Conservation (phyloP, 2,797 vertebrate genomes). For the Sebastes matsubarae region DNA sequence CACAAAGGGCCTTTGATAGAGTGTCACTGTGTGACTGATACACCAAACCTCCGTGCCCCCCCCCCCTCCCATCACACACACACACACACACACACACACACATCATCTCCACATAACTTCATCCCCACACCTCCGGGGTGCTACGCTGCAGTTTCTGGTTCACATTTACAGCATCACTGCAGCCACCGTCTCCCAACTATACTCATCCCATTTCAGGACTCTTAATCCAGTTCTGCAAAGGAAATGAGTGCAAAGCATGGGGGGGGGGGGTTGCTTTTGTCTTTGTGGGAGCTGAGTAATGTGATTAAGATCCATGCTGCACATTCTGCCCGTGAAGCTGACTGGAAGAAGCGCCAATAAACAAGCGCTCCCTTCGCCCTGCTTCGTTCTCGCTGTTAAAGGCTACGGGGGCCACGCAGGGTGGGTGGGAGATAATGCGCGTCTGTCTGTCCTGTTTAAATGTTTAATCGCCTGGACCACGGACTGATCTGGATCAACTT, state of each 20-base stretch:
- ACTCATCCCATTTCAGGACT: constrained; percentile 48
- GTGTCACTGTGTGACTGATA: constrained; percentile 50
- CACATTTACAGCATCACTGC: constrained; percentile 24
- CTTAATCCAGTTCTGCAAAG: constrained; percentile 65
- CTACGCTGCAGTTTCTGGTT: constrained; percentile 32
- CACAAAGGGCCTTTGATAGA: constrained; percentile 73
- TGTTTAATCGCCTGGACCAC: constrained; percentile 55
- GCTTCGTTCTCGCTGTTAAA: constrained; percentile 14
- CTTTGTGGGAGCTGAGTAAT: constrained; percentile 68
- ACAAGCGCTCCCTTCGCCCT: constrained; percentile 43
- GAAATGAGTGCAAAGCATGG: constrained; percentile 58
- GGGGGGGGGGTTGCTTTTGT: constrained; percentile 43
- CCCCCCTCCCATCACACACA: background rate
- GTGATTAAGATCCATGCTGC: constrained; percentile 66
- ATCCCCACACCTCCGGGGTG: constrained; percentile 37
- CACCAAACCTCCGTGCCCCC: constrained; percentile 9
- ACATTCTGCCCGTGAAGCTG: constrained; percentile 54
- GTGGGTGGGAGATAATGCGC: constrained; percentile 41
- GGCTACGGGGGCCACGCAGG: constrained; percentile 28
- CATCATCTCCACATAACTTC: constrained; percentile 36
- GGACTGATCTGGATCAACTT: constrained; percentile 40
- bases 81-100: too few species aligned
- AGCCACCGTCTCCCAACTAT: constrained; percentile 27
- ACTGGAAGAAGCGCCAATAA: constrained; percentile 49
- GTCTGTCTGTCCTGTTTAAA: constrained; percentile 52